These are phyloP conservation scores for Megaustenia siamemsis DNA, from an alignment of 2,888 invertebrate genomes.

Conservation along the genomic window DNA sequence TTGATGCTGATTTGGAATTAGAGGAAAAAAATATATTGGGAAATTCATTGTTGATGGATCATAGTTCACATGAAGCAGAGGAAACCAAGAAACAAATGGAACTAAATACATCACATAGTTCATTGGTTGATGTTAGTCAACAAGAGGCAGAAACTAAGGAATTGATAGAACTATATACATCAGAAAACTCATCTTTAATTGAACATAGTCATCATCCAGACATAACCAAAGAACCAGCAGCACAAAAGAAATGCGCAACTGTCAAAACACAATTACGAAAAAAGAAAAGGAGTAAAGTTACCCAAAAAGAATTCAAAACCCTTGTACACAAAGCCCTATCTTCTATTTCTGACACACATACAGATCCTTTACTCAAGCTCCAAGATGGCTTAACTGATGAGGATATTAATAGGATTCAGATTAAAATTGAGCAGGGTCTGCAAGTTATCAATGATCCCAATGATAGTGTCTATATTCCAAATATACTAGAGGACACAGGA, in stretches of 20 bases:
- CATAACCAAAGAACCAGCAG: background rate
- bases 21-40: background rate
- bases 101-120: too few relatives aligned
- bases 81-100: too few relatives aligned
- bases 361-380: background rate
- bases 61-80: background rate
- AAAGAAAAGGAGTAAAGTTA: constrained; percentile 23
- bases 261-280: background rate
- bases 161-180: too few relatives aligned
- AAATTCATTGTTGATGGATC: background rate
- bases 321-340: constrained; percentile 28
- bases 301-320: constrained; percentile 28
- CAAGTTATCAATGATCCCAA: background rate
- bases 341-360: background rate
- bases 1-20: background rate
- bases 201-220: background rate
- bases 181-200: background rate
- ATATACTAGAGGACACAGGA: constrained; percentile 29
- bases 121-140: too few relatives aligned
- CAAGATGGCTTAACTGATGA: constrained; percentile 19
- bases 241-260: background rate
- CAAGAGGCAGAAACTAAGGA: too few relatives aligned
- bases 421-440: constrained; percentile 45
- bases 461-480: constrained; percentile 43
- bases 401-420: constrained; percentile 19